Evolutionary conservation across 2,888 invertebrate genomes (phyloP), one percentile per base, ranked within the genome.

Genomic region (Scaptomyza flava): DNA sequence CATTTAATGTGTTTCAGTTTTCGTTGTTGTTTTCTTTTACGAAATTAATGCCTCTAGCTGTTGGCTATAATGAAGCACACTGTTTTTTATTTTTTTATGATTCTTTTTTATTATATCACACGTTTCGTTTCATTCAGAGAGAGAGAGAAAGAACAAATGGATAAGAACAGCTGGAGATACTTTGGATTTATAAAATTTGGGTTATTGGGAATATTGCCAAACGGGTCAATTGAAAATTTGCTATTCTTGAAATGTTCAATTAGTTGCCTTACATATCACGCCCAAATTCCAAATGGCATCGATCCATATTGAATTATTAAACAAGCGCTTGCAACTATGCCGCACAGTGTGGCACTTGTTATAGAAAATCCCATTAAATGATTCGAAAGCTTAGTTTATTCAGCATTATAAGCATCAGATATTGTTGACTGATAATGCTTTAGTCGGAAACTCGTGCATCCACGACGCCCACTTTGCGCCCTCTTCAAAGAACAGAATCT

Each of bases 31-130:
- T 50, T 45, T 27, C 12, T 38, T 23, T 50, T 50, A 38, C 27
- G 41, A 51, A 47, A 65, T 77, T 80, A 69, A 80, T 80, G 63
- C 61, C 38, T 54, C 48, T 70, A 60, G 77, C 66, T 59, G 70
- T 81, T 81, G 72, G 53, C 61, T 64, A 77, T 77, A 81, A 79
- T 72, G 74, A 82, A 82, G 74, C 82, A 82, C 74, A 68, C 77
- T 68, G 70, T 62, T 7, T 47, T 56, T 8, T 50, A 60, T 70
- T 66, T 68, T 68, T 34, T 12, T 3, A 31, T 23, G 27, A 31
- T 58, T 57, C 46, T 66, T 53, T 31, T 58, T 57, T 54, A 48
- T 56, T 52, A 27, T 27, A 27, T 3, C 27, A 27, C 27, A 27
- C 27, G 27, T 27, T 27, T 3, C 6, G 17, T 68, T 34, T 50